Evolutionary conservation across 2,888 invertebrate species (phyloP).

Genomic region (Phorcus lineatus): DNA sequence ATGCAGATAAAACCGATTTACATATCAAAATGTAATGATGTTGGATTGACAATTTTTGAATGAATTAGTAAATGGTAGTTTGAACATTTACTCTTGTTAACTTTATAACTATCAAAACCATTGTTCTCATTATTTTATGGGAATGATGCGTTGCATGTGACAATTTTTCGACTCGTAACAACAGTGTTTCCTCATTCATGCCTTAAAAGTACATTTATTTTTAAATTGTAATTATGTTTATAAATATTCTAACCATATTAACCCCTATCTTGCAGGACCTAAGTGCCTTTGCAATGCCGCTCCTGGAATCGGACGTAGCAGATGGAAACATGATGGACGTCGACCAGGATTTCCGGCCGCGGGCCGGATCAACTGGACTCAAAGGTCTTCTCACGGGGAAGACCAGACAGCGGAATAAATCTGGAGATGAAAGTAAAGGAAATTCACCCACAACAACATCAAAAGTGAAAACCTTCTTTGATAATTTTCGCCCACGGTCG

Average conservation of each 20-base stretch:
- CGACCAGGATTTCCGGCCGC: conserved; percentile 61
- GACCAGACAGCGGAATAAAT: conserved; percentile 61
- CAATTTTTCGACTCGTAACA: no score
- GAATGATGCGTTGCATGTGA: no score
- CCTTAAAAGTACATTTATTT: no score
- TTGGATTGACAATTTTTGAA: no score
- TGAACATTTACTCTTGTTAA: no score
- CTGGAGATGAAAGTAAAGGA: conserved; percentile 58
- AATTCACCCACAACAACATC: conserved; percentile 59
- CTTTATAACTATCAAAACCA: no score
- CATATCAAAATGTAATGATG: no score
- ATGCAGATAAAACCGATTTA: no score
- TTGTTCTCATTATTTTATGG: no score
- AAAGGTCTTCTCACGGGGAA: conserved; percentile 59
- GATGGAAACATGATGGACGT: conserved; percentile 50
- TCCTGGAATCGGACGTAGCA: conserved; percentile 58
- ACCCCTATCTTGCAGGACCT: conserved; percentile 66
- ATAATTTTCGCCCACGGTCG: conserved; percentile 68
- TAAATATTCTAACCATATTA: not conserved
- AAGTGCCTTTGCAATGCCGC: conserved; percentile 73
- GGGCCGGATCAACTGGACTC: conserved; percentile 65
- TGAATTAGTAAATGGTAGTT: no score
- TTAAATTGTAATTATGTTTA: no score
- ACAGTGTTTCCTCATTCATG: no score
- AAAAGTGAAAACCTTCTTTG: conserved; percentile 70